Conservation (phyloP, 2,888 invertebrate genomes). For the Ceramica pisi region DNA sequence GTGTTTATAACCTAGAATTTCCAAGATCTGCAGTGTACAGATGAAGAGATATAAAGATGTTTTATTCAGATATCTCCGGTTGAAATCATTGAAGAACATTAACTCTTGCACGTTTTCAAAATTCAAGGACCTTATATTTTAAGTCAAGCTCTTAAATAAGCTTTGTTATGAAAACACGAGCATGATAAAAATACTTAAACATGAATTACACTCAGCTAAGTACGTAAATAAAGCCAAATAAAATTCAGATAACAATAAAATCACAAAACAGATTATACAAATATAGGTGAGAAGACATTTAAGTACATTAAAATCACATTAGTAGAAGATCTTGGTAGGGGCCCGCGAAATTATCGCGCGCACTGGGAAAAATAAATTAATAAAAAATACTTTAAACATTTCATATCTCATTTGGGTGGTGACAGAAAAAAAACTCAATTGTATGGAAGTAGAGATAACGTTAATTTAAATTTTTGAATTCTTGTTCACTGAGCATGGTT, state of each 20-base stretch:
- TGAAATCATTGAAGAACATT: slow-evolving; percentile 43
- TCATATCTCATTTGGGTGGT: slow-evolving; percentile 80
- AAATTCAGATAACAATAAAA: slow-evolving; percentile 69
- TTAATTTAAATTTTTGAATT: slow-evolving; percentile 59
- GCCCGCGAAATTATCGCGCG: slow-evolving; percentile 84
- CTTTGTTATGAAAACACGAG: slow-evolving; percentile 48
- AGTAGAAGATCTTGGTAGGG: slow-evolving; percentile 85
- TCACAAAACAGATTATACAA: slow-evolving; percentile 81
- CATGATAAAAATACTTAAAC: slow-evolving; percentile 60
- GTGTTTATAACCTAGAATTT: slow-evolving; percentile 15
- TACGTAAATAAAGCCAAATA: slow-evolving; percentile 69
- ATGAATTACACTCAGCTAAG: slow-evolving; percentile 62
- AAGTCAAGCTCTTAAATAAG: slow-evolving; percentile 54
- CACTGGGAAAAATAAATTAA: slow-evolving; percentile 87
- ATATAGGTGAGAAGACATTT: slow-evolving; percentile 85
- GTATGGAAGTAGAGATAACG: slow-evolving; percentile 85
- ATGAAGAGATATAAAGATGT: slow-evolving; percentile 28
- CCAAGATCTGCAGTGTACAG: slow-evolving; percentile 18
- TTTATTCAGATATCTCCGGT: slow-evolving; percentile 32
- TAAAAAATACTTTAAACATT: slow-evolving; percentile 82
- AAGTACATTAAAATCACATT: slow-evolving; percentile 91
- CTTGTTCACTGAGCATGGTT: slow-evolving; percentile 29
- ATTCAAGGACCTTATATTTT: slow-evolving; percentile 35
- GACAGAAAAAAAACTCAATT: slow-evolving; percentile 84
- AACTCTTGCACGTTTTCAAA: slow-evolving; percentile 45